These are phyloP conservation scores for Vulpes ferrilata DNA, from an alignment of 2,113 vertebrate species.

Conservation along the genomic window DNA sequence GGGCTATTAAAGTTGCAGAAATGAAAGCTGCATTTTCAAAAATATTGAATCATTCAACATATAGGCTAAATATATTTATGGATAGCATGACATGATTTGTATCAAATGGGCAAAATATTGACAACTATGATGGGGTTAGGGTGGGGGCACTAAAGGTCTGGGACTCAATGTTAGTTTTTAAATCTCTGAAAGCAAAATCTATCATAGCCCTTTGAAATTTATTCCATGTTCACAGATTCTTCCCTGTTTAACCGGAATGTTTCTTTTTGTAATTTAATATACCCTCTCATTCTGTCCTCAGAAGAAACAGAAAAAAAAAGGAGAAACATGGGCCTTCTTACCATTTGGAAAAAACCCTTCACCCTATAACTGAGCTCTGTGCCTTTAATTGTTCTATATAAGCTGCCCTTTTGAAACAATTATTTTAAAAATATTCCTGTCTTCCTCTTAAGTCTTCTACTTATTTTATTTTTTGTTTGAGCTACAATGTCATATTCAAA, in stretches of 20 bases:
- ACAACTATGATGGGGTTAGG: background rate
- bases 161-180: background rate
- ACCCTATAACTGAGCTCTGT: background rate
- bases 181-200: conserved; percentile 5
- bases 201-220: background rate
- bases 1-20: conserved; percentile 17
- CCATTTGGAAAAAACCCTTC: background rate
- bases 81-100: background rate
- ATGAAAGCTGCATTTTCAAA: background rate
- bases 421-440: background rate
- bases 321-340: background rate
- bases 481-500: background rate
- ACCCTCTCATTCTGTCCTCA: background rate
- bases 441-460: background rate
- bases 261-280: conserved; percentile 12
- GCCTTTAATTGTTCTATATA: background rate
- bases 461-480: background rate
- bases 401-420: background rate
- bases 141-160: background rate
- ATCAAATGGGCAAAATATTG: background rate
- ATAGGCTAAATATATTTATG: background rate
- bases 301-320: background rate
- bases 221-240: background rate
- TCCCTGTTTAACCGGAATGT: background rate
- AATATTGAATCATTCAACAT: background rate